Conservation (phyloP, 2,113 vertebrate genomes). For the Mesoclemmys tuberculata region DNA sequence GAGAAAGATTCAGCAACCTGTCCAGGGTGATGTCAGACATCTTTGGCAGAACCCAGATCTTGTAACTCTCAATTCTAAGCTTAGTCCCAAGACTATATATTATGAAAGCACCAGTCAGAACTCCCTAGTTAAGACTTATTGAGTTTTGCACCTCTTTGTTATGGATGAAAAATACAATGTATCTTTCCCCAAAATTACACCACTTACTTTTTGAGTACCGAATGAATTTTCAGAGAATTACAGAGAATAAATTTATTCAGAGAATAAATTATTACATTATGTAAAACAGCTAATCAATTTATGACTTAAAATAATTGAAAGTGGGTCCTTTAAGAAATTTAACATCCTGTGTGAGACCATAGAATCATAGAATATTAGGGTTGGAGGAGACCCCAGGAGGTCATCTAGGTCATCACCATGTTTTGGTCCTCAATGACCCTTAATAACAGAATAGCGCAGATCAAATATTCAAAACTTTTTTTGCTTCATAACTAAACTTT, state of each 20-base stretch:
- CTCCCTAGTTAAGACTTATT: not conserved
- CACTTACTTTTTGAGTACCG: not conserved
- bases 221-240: not conserved
- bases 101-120: not conserved
- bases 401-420: not conserved
- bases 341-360: not conserved
- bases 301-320: not conserved
- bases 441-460: not conserved
- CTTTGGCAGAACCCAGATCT: not conserved
- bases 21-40: not conserved
- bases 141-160: not conserved
- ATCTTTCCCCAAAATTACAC: not conserved
- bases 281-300: not conserved
- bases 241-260: too few species aligned
- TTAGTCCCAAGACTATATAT: not conserved
- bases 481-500: not conserved
- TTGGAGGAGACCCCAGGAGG: too few species aligned
- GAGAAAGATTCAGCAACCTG: not conserved
- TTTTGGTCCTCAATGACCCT: not conserved
- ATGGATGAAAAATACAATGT: not conserved
- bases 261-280: too few species aligned
- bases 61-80: not conserved
- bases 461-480: too few species aligned
- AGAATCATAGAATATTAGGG: too few species aligned
- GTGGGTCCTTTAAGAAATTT: not conserved